These are phyloP conservation scores for Xyliphius kryptos DNA, from an alignment of 2,113 vertebrate genomes.

Conservation along the genomic window DNA sequence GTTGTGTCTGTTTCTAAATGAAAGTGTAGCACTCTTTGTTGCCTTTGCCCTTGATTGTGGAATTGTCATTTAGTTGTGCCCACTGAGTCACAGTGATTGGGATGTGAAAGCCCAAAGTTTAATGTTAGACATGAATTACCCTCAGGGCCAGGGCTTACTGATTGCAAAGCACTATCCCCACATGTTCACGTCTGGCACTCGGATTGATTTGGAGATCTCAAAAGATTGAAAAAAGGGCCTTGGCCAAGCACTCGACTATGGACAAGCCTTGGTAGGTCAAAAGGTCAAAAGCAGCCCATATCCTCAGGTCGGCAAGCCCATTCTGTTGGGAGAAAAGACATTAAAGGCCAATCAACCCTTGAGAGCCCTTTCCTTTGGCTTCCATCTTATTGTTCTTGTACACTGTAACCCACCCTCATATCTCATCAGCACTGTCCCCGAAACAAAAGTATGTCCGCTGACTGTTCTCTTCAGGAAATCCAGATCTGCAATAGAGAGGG, in stretches of 20 bases:
- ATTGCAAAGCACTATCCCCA: constrained; percentile 51
- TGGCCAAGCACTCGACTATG: constrained; percentile 44
- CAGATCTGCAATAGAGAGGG: too few species aligned
- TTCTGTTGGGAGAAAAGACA: constrained; percentile 50
- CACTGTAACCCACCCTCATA: constrained; percentile 6
- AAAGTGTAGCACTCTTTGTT: too few species aligned
- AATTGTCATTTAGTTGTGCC: constrained; percentile 7
- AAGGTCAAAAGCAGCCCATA: constrained; percentile 46
- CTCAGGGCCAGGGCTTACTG: constrained; percentile 48
- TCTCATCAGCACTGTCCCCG: constrained; percentile 32
- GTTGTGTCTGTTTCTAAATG: too few species aligned
- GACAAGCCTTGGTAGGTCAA: constrained; percentile 49
- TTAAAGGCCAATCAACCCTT: constrained; percentile 59
- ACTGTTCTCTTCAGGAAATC: too few species aligned
- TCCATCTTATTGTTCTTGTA: constrained; percentile 28
- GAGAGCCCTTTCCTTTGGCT: constrained; percentile 41
- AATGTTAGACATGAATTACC: too few species aligned
- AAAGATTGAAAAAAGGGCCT: constrained; percentile 61
- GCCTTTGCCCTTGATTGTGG: constrained; percentile 6
- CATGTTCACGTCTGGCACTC: constrained; percentile 49
- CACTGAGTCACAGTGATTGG: constrained; percentile 17
- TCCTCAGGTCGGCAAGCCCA: constrained; percentile 52
- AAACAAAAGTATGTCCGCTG: too few species aligned
- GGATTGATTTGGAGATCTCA: constrained; percentile 64
- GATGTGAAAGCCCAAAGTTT: too few species aligned